A percentile compares a stretch with the other conserved stretches of the same genome.
Evolutionary conservation across 2,888 invertebrate genomes (phyloP).

Genomic region (Coelogynopora nodosa): DNA sequence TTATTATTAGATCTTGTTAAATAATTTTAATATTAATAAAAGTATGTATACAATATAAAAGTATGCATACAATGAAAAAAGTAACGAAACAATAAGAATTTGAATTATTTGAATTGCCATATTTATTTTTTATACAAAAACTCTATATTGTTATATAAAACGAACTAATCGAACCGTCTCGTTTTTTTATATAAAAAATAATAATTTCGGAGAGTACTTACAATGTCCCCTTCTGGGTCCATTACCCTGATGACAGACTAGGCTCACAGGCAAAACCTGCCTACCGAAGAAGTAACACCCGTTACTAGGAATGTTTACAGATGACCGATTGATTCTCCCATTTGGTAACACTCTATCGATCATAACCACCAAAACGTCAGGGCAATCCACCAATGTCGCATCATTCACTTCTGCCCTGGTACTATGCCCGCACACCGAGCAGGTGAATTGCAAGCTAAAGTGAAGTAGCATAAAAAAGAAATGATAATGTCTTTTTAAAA

Average conservation of each 20-base stretch:
- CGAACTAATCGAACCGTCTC: no score
- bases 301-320: background rate
- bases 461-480: no score
- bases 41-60: no score
- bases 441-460: background rate
- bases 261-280: background rate
- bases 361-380: background rate
- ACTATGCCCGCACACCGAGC: background rate
- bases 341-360: background rate
- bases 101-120: no score
- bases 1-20: no score
- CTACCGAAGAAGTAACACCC: background rate
- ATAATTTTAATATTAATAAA: no score
- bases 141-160: no score
- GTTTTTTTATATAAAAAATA: no score
- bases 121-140: no score
- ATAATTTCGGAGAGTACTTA: no score
- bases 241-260: background rate
- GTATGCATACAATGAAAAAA: background rate
- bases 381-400: background rate
- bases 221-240: background rate
- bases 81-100: background rate
- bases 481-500: no score
- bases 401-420: background rate
- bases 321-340: background rate